Evolutionary conservation across 2,888 invertebrate genomes (phyloP), one percentile per base, ranked within the genome.

Genomic region (Drosophila picticornis): DNA sequence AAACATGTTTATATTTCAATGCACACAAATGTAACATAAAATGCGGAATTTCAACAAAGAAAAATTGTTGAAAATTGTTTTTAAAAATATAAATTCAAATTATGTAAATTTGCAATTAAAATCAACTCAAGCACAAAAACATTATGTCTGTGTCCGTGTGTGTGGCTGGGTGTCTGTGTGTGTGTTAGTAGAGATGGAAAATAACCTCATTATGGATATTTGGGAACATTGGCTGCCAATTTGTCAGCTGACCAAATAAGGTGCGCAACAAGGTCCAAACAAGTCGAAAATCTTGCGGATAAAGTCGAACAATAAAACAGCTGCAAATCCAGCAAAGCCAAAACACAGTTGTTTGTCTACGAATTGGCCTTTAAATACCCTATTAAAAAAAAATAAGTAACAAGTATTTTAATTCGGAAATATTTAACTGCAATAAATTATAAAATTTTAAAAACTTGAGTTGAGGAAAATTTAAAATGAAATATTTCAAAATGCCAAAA

Each of bases 161-260:
- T 25, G 9, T 25, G 4, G n/a, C n/a, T n/a, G n/a, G n/a, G 10
- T 5, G 38, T 10, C 11, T 40, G 4, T 10, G n/a, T 46, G 22
- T 25, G 9, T 25, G 4, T 25, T 25, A 46, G 9, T 25, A 25
- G 65, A 65, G 32, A 55, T 62, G 51, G 51, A 65, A 63, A 51
- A 67, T 66, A 62, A 63, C 62, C 61, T 53, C 60, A 66, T 71
- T 71, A 59, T 22, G 36, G 38, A 11, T 61, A 68, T 64, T 79
- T 70, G 50, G 38, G 38, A n/a, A 38, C 59, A 53, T 52, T 62
- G 46, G 55, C 38, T 70, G 65, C 43, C 55, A 75, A 66, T 63
- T 63, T 52, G 51, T 65, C 62, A 73, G 56, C 64, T 68, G 55
- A 55, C 80, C 70, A 65, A 75, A 66, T 64, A 65, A 25, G 53